Conservation (phyloP, 2,888 invertebrate species). For the Corythucha ciliata region DNA sequence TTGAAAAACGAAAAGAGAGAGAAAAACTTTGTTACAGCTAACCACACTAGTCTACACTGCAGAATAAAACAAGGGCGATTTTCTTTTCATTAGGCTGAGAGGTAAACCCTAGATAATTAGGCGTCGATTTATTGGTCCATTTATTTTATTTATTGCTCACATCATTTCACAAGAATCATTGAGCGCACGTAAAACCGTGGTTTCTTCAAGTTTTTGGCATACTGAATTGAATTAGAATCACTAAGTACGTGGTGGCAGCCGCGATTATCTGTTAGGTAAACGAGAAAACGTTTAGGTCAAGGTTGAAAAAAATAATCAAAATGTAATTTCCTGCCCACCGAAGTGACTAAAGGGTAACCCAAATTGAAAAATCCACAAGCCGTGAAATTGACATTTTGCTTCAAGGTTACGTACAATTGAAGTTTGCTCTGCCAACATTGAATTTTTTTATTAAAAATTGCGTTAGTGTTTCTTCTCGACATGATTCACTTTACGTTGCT, state of each 20-base stretch:
- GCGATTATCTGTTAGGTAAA: neutral
- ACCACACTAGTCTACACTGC: no score
- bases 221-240: neutral
- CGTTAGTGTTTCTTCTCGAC: no score
- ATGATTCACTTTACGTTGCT: conserved; percentile 8
- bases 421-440: neutral
- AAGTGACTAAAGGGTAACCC: conserved; percentile 1
- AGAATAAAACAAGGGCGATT: no score
- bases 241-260: neutral
- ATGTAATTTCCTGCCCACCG: neutral
- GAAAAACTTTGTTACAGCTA: no score
- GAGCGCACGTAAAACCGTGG: no score
- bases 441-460: no score
- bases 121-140: no score
- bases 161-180: no score
- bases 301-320: neutral
- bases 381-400: neutral
- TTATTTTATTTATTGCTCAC: no score
- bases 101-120: no score
- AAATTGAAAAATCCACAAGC: neutral
- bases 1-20: no score
- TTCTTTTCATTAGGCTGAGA: no score
- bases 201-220: neutral
- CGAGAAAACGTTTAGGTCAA: neutral
- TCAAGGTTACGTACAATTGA: neutral